These are phyloP conservation scores for Luffia ferchaultella DNA, from an alignment of 2,888 invertebrate genomes.

Conservation along the genomic window DNA sequence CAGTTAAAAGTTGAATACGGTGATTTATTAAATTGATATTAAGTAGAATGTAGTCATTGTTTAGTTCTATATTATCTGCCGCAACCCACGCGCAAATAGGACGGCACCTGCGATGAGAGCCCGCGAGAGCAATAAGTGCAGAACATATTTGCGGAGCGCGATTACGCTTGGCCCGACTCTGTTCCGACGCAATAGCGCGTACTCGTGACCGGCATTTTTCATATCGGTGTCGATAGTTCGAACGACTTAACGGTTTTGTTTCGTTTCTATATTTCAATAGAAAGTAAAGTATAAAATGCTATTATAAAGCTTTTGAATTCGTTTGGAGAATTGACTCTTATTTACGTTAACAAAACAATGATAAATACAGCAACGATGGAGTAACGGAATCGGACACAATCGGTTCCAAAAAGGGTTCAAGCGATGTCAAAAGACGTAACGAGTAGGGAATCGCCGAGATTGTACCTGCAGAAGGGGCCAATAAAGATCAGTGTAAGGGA, in stretches of 20 bases:
- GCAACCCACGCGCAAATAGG: no score
- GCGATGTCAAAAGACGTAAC: background rate
- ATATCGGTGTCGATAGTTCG: background rate
- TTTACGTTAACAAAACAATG: no score
- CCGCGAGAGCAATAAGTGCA: slow-evolving; percentile 43
- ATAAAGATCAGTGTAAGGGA: slow-evolving; percentile 54
- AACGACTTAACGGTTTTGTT: background rate
- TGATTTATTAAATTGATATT: no score
- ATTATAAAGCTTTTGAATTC: no score
- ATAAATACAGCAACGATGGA: no score
- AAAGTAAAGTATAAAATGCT: no score
- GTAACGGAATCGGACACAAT: background rate
- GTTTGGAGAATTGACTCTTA: no score
- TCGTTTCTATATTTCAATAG: no score
- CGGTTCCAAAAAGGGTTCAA: background rate
- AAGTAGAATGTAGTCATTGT: no score
- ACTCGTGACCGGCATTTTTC: background rate
- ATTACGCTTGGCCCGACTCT: slow-evolving; percentile 34
- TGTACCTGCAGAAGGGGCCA: slow-evolving; percentile 21
- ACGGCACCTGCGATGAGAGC: slow-evolving; percentile 41
- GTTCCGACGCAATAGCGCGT: background rate
- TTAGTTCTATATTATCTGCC: no score
- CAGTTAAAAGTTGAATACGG: no score
- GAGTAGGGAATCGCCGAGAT: background rate
- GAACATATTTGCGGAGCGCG: slow-evolving; percentile 55